Conservation (phyloP, 2,888 invertebrate genomes). For the Onchidella celtica region DNA sequence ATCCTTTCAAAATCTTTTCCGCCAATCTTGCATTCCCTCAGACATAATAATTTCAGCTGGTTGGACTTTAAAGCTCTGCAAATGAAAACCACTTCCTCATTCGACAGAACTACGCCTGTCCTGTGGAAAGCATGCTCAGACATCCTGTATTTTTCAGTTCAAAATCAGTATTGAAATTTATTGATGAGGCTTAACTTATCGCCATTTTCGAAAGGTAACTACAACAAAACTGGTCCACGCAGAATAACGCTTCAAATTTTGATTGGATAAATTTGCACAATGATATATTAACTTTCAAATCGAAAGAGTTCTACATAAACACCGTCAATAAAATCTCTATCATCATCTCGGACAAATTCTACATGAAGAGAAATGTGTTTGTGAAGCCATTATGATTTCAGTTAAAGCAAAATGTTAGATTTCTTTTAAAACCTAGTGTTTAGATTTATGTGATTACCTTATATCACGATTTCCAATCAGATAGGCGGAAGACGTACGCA, state of each 20-base stretch:
- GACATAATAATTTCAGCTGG: constrained; percentile 63
- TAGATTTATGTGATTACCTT: too few relatives aligned
- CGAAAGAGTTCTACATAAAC: too few relatives aligned
- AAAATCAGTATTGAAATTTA: background rate
- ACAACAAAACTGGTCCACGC: background rate
- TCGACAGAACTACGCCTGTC: constrained; percentile 50
- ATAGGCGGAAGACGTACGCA: too few relatives aligned
- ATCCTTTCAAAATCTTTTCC: constrained; percentile 67
- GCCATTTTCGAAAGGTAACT: background rate
- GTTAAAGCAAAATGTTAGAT: too few relatives aligned
- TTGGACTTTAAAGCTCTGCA: constrained; percentile 63
- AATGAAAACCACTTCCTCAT: constrained; percentile 62
- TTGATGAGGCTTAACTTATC: background rate
- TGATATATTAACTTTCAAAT: too few relatives aligned
- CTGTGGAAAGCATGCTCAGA: constrained; percentile 50
- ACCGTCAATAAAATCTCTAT: too few relatives aligned
- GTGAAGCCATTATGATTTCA: too few relatives aligned
- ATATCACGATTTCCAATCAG: too few relatives aligned
- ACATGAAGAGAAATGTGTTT: too few relatives aligned
- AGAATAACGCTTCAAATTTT: background rate
- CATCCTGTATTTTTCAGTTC: constrained; percentile 47
- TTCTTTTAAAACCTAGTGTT: too few relatives aligned
- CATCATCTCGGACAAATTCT: too few relatives aligned
- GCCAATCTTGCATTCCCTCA: constrained; percentile 67
- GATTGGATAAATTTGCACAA: background rate